Conservation (phyloP, 2,113 vertebrate species). For the Ornithorhynchus anatinus region DNA sequence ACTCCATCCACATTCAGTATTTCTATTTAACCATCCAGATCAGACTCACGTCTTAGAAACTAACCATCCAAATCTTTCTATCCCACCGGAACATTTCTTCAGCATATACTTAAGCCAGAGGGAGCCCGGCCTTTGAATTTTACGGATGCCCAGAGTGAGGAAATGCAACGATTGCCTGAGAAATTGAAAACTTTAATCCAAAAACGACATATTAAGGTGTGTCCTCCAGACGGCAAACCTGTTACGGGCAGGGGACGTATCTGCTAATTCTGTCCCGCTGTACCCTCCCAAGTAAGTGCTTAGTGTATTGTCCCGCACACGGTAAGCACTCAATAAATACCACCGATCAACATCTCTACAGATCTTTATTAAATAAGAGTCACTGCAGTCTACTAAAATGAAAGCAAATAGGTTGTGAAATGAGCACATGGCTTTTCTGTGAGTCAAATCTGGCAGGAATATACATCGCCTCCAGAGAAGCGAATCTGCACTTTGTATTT, state of each 20-base stretch:
- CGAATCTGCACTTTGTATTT: background rate
- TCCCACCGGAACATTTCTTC: background rate
- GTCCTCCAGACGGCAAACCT: no score
- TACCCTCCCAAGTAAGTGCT: no score
- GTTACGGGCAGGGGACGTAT: no score
- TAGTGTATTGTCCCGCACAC: no score
- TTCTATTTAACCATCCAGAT: background rate
- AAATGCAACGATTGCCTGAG: background rate
- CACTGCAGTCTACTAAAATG: background rate
- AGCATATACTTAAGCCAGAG: background rate
- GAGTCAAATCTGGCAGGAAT: conserved; percentile 12
- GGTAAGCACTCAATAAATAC: no score
- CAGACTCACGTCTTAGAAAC: conserved; percentile 30
- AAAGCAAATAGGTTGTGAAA: background rate
- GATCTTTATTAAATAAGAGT: no score
- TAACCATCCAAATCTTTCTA: conserved; percentile 18
- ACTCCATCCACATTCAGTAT: conserved; percentile 38
- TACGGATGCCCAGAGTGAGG: background rate
- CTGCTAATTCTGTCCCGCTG: no score
- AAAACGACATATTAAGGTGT: background rate
- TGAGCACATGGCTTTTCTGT: background rate
- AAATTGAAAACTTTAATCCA: background rate
- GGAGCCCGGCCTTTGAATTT: background rate
- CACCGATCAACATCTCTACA: no score
- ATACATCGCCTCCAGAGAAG: conserved; percentile 1